Evolutionary conservation across 2,797 vertebrate species (phyloP).

Genomic region (Yasuhikotakia modesta): DNA sequence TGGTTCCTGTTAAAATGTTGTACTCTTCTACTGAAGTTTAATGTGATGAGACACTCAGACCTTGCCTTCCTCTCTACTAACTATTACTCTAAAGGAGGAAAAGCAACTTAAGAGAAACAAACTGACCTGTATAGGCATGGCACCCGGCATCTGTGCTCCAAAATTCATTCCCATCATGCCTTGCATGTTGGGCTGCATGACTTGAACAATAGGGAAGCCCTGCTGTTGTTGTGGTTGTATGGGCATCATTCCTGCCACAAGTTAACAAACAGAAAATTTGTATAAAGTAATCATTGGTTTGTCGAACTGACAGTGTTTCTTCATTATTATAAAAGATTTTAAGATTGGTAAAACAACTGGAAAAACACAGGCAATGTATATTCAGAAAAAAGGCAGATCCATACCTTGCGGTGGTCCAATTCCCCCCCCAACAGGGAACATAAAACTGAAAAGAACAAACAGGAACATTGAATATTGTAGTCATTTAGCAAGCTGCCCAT

Average conservation of each 20-base stretch:
- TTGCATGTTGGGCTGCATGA: slow-evolving; percentile 95
- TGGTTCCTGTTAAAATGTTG: background rate
- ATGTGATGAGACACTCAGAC: background rate
- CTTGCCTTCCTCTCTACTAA: no score
- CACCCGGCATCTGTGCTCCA: slow-evolving; percentile 87
- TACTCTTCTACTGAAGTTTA: background rate
- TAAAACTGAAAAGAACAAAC: slow-evolving; percentile 80
- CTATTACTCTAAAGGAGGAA: no score
- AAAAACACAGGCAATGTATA: background rate
- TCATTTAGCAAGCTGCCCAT: background rate
- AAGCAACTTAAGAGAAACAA: background rate
- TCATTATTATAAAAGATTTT: background rate
- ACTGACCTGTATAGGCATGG: slow-evolving; percentile 91
- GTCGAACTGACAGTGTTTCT: background rate
- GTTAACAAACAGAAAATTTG: background rate
- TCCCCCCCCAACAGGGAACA: slow-evolving; percentile 90
- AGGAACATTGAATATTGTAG: slow-evolving; percentile 31
- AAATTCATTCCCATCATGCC: slow-evolving; percentile 97
- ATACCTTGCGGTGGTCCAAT: slow-evolving; percentile 91
- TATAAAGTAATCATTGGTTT: background rate
- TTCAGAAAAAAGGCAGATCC: slow-evolving; percentile 49
- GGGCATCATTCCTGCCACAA: slow-evolving; percentile 85
- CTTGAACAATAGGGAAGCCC: slow-evolving; percentile 91
- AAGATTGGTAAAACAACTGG: background rate
- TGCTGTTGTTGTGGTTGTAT: slow-evolving; percentile 87